Percentiles rank a stretch among this genome's conserved stretches.
phyloP scores from a whole-genome alignment of 2,113 vertebrate genomes.

The Lichenostomus cassidix region DNA sequence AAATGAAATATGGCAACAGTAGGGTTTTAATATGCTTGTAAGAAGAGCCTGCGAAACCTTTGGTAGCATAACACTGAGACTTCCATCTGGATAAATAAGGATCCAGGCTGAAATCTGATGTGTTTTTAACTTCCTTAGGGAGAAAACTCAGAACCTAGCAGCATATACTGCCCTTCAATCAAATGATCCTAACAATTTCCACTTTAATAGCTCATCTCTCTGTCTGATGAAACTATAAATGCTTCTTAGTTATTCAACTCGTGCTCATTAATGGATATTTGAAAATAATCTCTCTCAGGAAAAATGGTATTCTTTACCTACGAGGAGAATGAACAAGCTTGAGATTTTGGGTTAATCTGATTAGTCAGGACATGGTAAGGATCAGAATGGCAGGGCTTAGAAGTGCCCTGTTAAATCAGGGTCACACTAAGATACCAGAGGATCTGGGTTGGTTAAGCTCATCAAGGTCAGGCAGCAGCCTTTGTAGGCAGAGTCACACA shows the following conservation, averaged over 20 bases:
- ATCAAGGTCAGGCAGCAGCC: neutral
- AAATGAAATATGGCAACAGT: constrained; percentile 16
- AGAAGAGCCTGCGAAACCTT: constrained; percentile 14
- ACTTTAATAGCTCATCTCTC: neutral
- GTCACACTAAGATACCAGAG: neutral
- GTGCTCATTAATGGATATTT: neutral
- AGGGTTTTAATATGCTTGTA: neutral
- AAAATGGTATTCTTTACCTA: neutral
- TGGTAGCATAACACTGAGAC: neutral
- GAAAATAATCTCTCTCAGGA: neutral
- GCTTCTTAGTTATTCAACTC: neutral
- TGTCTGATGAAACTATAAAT: neutral
- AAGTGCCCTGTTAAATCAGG: neutral
- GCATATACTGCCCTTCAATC: neutral
- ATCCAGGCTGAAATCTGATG: neutral
- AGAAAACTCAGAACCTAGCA: neutral
- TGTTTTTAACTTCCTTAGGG: neutral
- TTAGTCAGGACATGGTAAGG: neutral
- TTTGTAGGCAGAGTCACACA: neutral
- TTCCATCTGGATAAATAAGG: neutral
- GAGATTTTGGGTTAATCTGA: neutral
- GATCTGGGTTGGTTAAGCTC: neutral
- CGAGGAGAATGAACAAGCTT: neutral
- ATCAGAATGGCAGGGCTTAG: neutral
- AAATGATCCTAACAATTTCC: neutral